These are phyloP conservation scores for Turritopsis dohrnii DNA, from an alignment of 30 jellyfish, hydroid and myxozoan genomes.

Conservation along the genomic window DNA sequence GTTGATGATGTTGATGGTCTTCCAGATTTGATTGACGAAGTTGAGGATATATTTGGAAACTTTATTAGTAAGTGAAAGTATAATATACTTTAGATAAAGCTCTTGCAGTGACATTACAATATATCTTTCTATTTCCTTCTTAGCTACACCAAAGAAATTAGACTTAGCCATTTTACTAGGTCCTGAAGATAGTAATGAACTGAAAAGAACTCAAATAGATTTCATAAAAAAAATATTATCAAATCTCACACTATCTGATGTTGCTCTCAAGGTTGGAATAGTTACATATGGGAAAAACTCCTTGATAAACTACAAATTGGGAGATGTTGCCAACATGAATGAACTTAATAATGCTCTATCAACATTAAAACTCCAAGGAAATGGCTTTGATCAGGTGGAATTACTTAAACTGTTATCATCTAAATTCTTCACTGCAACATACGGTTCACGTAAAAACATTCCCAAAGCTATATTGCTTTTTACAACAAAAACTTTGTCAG, in stretches of 20 bases:
- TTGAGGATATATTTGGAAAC: neutral
- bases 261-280: constrained; percentile 12
- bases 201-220: neutral
- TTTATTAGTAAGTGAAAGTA: neutral
- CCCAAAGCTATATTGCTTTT: constrained; percentile 19
- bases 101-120: neutral
- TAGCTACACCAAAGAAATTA: constrained; percentile 6
- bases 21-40: neutral
- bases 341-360: constrained; percentile 9
- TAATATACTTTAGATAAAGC: neutral
- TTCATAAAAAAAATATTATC: constrained; percentile 4
- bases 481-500: neutral
- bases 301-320: constrained; percentile 1
- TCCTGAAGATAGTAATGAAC: neutral
- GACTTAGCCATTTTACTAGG: constrained; percentile 17
- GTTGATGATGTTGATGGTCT: neutral
- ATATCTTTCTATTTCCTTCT: neutral
- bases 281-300: constrained; percentile 25
- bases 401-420: neutral
- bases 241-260: neutral
- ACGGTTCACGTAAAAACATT: constrained; percentile 17
- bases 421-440: neutral
- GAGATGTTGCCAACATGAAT: neutral
- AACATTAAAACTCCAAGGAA: neutral
- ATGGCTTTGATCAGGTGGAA: constrained; percentile 12